These are phyloP conservation scores for Cephus pygmeus DNA, from an alignment of 2,888 invertebrate species.

Conservation along the genomic window DNA sequence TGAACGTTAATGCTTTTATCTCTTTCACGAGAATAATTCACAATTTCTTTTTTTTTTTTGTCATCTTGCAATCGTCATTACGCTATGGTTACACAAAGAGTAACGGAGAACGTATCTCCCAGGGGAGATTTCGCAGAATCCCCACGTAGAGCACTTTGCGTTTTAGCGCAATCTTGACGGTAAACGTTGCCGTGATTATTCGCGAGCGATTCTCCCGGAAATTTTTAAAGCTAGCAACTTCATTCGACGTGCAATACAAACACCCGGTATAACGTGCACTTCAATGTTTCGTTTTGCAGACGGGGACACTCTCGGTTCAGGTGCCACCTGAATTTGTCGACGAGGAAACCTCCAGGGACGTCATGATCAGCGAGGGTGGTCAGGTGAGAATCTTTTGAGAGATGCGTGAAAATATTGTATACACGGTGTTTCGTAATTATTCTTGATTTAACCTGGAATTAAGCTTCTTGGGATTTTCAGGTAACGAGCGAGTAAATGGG, in stretches of 20 bases:
- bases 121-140: neutral
- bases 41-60: neutral
- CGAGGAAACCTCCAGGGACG: slow-evolving; percentile 89
- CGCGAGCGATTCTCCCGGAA: neutral
- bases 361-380: slow-evolving; percentile 88
- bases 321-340: slow-evolving; percentile 91
- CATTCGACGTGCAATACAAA: neutral
- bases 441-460: neutral
- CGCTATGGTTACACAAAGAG: neutral
- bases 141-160: neutral
- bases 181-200: neutral
- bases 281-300: slow-evolving; percentile 68
- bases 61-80: neutral
- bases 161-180: neutral
- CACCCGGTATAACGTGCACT: neutral
- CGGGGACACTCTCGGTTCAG: slow-evolving; percentile 86
- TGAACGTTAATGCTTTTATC: neutral
- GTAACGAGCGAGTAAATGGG: neutral
- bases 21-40: neutral
- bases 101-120: neutral
- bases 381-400: slow-evolving; percentile 43
- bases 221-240: neutral
- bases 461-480: neutral
- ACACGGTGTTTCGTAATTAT: neutral
- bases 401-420: neutral